These are phyloP conservation scores for Lepidonotus clava DNA, from an alignment of 2,888 invertebrate species.

Conservation along the genomic window DNA sequence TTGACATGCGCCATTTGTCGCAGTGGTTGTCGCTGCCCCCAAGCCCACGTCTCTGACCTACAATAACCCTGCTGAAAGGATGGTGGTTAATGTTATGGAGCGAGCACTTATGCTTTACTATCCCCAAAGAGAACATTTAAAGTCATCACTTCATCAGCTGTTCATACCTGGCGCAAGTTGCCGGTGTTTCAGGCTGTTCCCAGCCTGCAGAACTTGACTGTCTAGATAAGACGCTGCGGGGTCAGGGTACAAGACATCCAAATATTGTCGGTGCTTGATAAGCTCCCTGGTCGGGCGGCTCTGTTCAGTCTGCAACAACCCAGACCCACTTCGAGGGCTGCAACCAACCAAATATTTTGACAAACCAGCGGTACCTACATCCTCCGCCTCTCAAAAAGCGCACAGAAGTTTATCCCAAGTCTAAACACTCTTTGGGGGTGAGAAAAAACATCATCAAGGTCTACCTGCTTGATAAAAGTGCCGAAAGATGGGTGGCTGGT, in stretches of 20 bases:
- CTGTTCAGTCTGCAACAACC: neutral
- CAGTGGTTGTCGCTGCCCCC: neutral
- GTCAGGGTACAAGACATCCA: slow-evolving; percentile 38
- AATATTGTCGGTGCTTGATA: slow-evolving; percentile 46
- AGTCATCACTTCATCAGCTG: neutral
- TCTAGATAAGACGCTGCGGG: neutral
- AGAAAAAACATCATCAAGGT: slow-evolving; percentile 14
- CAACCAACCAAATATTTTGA: slow-evolving; percentile 48
- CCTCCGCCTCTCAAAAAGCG: slow-evolving; percentile 15
- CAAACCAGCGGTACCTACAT: slow-evolving; percentile 46
- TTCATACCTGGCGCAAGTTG: neutral
- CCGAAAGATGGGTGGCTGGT: neutral
- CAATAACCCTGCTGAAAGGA: too few relatives aligned
- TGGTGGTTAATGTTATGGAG: neutral
- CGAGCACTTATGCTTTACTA: neutral
- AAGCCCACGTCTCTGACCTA: neutral
- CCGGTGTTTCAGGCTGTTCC: neutral
- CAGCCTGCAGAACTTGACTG: neutral
- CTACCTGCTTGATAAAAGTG: neutral
- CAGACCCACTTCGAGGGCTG: slow-evolving; percentile 29
- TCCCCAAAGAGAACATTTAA: neutral
- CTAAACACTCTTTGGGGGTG: slow-evolving; percentile 40
- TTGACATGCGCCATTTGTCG: slow-evolving; percentile 46
- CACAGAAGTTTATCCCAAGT: slow-evolving; percentile 26
- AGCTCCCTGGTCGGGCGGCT: neutral